Percentiles rank a stretch among this genome's conserved stretches.
phyloP scores from a whole-genome alignment of 1,140 invertebrate species.

The Halyomorpha halys region DNA sequence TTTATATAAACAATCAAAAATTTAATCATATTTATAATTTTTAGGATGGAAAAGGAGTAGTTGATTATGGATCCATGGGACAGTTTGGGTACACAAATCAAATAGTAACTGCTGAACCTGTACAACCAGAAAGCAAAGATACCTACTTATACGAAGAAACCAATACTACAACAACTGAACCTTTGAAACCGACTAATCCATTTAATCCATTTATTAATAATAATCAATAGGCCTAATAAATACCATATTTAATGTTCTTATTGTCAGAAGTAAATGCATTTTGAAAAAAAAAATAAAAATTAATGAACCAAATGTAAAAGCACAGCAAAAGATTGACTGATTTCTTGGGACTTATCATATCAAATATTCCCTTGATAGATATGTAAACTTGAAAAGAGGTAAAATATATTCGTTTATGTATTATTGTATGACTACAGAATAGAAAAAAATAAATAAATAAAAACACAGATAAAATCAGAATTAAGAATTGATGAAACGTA shows the following conservation, averaged over 20 bases:
- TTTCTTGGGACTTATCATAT: no score
- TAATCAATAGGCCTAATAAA: slow-evolving; percentile 11
- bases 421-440: no score
- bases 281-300: not conserved
- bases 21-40: not conserved
- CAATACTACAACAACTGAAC: not conserved
- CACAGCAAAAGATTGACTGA: not conserved
- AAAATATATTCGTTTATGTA: not conserved
- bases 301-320: not conserved
- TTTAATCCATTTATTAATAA: slow-evolving; percentile 12
- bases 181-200: slow-evolving; percentile 2
- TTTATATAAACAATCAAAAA: not conserved
- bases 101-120: slow-evolving; percentile 25
- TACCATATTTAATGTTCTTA: not conserved
- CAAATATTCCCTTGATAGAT: no score
- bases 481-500: no score
- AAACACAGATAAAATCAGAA: no score
- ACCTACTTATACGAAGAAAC: slow-evolving; percentile 28
- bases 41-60: slow-evolving; percentile 26
- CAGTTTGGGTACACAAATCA: slow-evolving; percentile 30
- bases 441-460: no score
- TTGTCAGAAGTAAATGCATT: not conserved
- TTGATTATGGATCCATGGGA: slow-evolving; percentile 26
- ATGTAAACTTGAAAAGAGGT: not conserved
- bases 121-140: slow-evolving; percentile 29